These are phyloP conservation scores for Zoanthus sociatus DNA, from an alignment of 92 coral and sea anemone species.

Conservation along the genomic window DNA sequence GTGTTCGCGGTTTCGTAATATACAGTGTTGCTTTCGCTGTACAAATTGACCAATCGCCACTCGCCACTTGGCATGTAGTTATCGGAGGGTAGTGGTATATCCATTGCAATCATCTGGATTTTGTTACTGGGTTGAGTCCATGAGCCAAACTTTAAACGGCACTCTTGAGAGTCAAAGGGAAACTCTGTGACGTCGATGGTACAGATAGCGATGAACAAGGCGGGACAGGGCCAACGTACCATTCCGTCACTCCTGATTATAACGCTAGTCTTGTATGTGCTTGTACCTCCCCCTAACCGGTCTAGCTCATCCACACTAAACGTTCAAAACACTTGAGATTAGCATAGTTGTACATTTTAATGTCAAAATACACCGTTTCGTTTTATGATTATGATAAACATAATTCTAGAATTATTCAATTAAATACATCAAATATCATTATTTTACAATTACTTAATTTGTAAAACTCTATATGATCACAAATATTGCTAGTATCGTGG, in stretches of 20 bases:
- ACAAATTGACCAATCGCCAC: slow-evolving; percentile 61
- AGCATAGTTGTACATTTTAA: not conserved
- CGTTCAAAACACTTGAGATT: not conserved
- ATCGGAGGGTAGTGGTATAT: slow-evolving; percentile 32
- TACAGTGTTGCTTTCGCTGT: slow-evolving; percentile 26
- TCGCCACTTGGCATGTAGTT: slow-evolving; percentile 79
- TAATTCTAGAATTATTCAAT: too few relatives aligned
- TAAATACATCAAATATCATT: too few relatives aligned
- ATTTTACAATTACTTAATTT: too few relatives aligned
- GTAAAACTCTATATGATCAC: too few relatives aligned
- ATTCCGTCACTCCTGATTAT: slow-evolving; percentile 38
- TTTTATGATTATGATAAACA: too few relatives aligned
- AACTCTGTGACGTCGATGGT: slow-evolving; percentile 66
- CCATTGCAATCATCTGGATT: slow-evolving; percentile 27
- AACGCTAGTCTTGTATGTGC: slow-evolving; percentile 62
- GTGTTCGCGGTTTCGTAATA: slow-evolving; percentile 5
- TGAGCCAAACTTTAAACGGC: slow-evolving; percentile 72
- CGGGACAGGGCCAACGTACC: slow-evolving; percentile 64
- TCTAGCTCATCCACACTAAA: slow-evolving; percentile 67
- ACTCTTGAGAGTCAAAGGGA: slow-evolving; percentile 71
- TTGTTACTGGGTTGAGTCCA: slow-evolving; percentile 58
- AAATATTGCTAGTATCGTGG: too few relatives aligned
- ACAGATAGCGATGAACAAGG: slow-evolving; percentile 64
- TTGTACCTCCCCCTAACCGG: slow-evolving; percentile 65
- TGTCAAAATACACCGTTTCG: too few relatives aligned